Conservation (phyloP, 1,140 invertebrate species). For the Pseudomyrmex gracilis region DNA sequence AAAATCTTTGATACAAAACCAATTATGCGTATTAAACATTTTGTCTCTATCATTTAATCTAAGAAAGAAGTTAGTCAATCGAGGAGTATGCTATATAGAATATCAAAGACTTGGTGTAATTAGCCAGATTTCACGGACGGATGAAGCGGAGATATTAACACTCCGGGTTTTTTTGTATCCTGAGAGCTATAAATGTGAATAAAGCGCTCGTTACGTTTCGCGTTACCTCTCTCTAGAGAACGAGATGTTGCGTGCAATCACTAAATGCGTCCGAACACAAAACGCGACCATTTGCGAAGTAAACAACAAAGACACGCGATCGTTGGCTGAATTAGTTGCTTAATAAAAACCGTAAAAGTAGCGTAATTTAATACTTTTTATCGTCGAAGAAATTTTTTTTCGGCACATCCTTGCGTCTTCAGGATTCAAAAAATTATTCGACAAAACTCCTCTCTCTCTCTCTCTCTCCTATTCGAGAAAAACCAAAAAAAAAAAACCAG, state of each 20-base stretch:
- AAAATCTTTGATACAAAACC: too few species aligned
- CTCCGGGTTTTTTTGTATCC: not conserved
- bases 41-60: not conserved
- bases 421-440: not conserved
- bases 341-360: not conserved
- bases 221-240: not conserved
- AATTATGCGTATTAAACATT: not conserved
- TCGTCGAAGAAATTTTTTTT: too few species aligned
- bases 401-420: not conserved
- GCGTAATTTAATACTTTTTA: too few species aligned
- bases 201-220: slow-evolving; percentile 59
- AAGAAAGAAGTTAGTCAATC: slow-evolving; percentile 3
- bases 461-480: too few species aligned
- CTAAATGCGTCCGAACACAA: not conserved
- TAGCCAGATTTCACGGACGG: slow-evolving; percentile 78
- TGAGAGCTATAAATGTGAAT: slow-evolving; percentile 63
- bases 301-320: not conserved
- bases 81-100: slow-evolving; percentile 36
- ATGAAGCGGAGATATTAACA: slow-evolving; percentile 58
- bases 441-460: too few species aligned
- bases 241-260: slow-evolving; percentile 15
- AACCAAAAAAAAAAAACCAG: too few species aligned
- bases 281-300: not conserved
- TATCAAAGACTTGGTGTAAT: slow-evolving; percentile 70
- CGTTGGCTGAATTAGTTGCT: not conserved